Evolutionary conservation across 2,797 vertebrate species (phyloP).

Genomic region (Aulostomus chinensis): DNA sequence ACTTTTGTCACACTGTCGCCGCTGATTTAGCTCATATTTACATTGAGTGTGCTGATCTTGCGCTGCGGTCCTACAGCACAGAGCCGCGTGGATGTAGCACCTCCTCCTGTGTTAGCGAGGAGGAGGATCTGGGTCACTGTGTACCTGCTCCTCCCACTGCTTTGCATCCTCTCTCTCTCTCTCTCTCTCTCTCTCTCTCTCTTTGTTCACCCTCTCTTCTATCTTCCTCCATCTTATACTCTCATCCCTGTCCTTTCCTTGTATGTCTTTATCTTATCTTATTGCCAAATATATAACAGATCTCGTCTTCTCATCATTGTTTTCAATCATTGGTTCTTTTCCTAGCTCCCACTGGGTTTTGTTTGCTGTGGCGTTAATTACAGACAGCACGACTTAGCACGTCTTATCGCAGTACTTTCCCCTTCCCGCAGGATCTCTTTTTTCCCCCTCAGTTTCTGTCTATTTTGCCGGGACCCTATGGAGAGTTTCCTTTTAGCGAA

Average conservation of each 20-base stretch:
- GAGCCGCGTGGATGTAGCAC: constrained; percentile 34
- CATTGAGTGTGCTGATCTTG: no score
- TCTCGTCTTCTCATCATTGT: constrained; percentile 32
- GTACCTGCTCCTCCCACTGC: constrained; percentile 61
- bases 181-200: constrained; percentile 27
- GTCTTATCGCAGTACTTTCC: constrained; percentile 59
- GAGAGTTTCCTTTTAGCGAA: constrained; percentile 36
- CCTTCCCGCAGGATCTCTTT: constrained; percentile 40
- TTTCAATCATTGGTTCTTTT: constrained; percentile 35
- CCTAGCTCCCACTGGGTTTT: constrained; percentile 40
- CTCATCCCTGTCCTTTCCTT: constrained; percentile 14
- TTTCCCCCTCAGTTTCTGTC: constrained; percentile 22
- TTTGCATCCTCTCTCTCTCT: constrained; percentile 40
- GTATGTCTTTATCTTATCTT: constrained; percentile 49
- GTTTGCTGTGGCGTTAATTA: constrained; percentile 60
- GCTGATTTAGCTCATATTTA: constrained; percentile 23
- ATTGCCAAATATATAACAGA: constrained; percentile 37
- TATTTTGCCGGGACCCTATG: constrained; percentile 21
- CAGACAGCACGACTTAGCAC: constrained; percentile 51
- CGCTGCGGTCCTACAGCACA: no score
- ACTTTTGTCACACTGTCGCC: constrained; percentile 11
- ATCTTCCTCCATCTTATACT: no score
- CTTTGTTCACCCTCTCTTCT: constrained; percentile 36
- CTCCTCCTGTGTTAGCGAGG: constrained; percentile 26
- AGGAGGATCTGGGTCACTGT: constrained; percentile 74